These are phyloP conservation scores for Otolemur garnettii DNA, from an alignment of 2,113 vertebrate genomes.

Conservation along the genomic window DNA sequence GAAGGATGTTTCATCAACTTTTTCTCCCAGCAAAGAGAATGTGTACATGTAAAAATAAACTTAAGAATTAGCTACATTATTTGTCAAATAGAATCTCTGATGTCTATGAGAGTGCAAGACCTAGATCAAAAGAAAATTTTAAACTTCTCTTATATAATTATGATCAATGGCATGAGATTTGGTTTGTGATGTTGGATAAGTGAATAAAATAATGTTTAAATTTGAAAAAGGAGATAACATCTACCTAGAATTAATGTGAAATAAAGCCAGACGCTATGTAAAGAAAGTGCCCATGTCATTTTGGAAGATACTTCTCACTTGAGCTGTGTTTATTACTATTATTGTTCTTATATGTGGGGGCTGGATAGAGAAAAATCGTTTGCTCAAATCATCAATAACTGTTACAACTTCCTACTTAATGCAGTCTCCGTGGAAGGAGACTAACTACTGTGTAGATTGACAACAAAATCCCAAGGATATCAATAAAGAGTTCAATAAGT, in stretches of 20 bases:
- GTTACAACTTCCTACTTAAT: constrained; percentile 53
- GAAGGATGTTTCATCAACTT: background rate
- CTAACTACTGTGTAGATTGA: constrained; percentile 34
- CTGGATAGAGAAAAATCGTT: constrained; percentile 26
- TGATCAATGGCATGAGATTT: background rate
- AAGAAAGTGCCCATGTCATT: background rate
- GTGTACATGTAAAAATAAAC: background rate
- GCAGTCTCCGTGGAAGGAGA: background rate
- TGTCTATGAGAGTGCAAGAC: background rate
- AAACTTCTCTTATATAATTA: background rate
- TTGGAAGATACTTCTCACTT: background rate
- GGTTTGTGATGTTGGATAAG: background rate
- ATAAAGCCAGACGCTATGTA: background rate
- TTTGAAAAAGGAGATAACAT: background rate
- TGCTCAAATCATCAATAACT: constrained; percentile 21
- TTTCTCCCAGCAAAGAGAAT: background rate
- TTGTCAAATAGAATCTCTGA: constrained; percentile 28
- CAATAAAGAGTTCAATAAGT: constrained; percentile 67
- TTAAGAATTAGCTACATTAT: background rate
- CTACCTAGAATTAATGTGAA: background rate
- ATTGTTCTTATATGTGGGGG: background rate
- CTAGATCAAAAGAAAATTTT: constrained; percentile 21
- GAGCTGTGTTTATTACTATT: background rate
- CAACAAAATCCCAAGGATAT: constrained; percentile 56
- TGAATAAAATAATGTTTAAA: background rate